phyloP scores from a whole-genome alignment of 2,797 vertebrate genomes.

The Bradypodion ventrale region DNA sequence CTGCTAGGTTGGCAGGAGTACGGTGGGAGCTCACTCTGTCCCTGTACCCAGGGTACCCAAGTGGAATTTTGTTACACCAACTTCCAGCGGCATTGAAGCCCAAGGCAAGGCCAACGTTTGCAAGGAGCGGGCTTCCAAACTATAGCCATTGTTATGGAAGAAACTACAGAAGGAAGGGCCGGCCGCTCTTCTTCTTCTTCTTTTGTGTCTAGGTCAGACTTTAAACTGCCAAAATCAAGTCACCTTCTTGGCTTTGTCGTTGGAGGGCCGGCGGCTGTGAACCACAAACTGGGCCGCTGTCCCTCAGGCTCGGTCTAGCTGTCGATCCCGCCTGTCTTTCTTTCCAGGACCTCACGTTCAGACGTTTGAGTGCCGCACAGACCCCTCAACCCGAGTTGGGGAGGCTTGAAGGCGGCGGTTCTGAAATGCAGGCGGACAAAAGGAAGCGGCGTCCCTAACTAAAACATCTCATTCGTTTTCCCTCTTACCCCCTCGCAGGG shows the following conservation, averaged over 20 bases:
- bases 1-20: too few species aligned
- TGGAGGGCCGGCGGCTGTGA: too few species aligned
- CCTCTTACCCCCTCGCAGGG: conserved; percentile 26
- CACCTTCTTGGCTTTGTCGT: too few species aligned
- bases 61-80: too few species aligned
- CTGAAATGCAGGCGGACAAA: background rate
- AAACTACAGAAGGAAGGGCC: too few species aligned
- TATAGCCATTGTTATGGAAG: too few species aligned
- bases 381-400: background rate
- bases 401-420: background rate
- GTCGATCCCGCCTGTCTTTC: background rate
- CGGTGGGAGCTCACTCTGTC: too few species aligned
- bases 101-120: too few species aligned
- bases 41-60: background rate
- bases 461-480: background rate
- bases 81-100: background rate
- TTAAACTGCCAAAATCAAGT: too few species aligned
- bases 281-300: background rate
- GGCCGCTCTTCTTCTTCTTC: too few species aligned
- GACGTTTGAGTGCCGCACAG: background rate
- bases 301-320: background rate
- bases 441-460: background rate
- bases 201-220: too few species aligned
- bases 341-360: background rate
- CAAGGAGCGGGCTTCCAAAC: background rate